phyloP scores from a whole-genome alignment of 2,888 invertebrate species.

The Pharmacophagus antenor region DNA sequence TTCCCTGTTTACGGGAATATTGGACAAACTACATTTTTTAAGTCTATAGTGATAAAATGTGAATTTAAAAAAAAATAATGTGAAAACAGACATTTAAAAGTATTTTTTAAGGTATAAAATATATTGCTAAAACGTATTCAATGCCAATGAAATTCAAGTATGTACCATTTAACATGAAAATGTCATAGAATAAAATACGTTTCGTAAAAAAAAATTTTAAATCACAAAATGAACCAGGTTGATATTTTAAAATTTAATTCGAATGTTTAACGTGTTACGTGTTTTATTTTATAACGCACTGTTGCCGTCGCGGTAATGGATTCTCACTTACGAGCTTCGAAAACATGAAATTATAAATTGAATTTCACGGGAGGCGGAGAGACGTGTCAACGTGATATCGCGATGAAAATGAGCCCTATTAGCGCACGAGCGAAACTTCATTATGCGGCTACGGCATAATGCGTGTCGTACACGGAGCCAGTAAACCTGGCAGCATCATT shows the following conservation, averaged over 20 bases:
- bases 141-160: too few species aligned
- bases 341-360: slow-evolving; percentile 52
- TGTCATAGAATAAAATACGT: too few species aligned
- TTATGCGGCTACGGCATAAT: slow-evolving; percentile 67
- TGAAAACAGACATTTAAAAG: too few species aligned
- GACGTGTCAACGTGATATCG: slow-evolving; percentile 51
- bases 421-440: slow-evolving; percentile 61
- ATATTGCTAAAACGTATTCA: too few species aligned
- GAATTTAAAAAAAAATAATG: too few species aligned
- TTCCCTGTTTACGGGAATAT: too few species aligned
- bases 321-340: slow-evolving; percentile 31
- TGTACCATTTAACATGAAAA: too few species aligned
- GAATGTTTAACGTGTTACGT: background rate
- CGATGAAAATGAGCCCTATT: slow-evolving; percentile 68
- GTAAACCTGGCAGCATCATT: slow-evolving; percentile 57
- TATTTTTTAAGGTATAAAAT: too few species aligned
- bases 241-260: background rate
- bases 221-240: too few species aligned
- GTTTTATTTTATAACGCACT: background rate
- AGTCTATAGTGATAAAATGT: too few species aligned
- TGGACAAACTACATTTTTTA: too few species aligned
- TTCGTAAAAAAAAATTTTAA: too few species aligned
- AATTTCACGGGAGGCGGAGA: slow-evolving; percentile 51
- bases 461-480: slow-evolving; percentile 55
- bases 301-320: slow-evolving; percentile 15